A percentile compares a stretch with the other conserved stretches of the same genome.
These are phyloP conservation scores for Heterohyrax brucei DNA, from an alignment of 2,797 vertebrate species.

Conservation along the genomic window DNA sequence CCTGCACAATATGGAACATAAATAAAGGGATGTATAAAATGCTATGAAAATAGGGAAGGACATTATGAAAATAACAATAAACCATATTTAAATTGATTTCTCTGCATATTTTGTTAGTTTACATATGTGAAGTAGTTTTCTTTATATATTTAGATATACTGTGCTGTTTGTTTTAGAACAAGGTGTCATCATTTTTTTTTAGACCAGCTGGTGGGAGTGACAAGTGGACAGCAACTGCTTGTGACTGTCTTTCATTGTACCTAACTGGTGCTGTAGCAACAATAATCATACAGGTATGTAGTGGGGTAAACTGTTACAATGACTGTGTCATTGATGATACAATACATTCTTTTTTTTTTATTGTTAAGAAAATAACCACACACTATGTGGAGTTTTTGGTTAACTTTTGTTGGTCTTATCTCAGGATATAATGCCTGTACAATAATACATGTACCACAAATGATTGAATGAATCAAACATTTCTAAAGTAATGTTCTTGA, in stretches of 20 bases:
- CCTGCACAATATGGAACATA: not conserved
- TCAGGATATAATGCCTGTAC: conserved; percentile 28
- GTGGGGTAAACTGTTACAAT: not conserved
- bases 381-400: not conserved
- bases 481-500: conserved; percentile 57
- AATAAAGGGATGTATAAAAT: not conserved
- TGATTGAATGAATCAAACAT: conserved; percentile 52
- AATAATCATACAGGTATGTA: conserved; percentile 93
- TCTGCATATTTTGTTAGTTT: not conserved
- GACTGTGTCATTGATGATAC: conserved; percentile 48
- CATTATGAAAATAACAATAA: conserved; percentile 32
- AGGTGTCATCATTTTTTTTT: conserved; percentile 64
- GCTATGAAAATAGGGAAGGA: conserved; percentile 50
- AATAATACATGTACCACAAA: conserved; percentile 14
- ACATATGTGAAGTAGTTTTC: not conserved
- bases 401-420: conserved; percentile 47
- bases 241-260: conserved; percentile 93
- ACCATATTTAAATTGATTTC: conserved; percentile 43
- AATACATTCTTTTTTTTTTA: not conserved
- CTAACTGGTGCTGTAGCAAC: conserved; percentile 92
- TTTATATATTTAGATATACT: not conserved
- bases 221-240: conserved; percentile 96
- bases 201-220: conserved; percentile 95
- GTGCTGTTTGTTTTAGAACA: conserved; percentile 36
- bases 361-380: conserved; percentile 46